These are phyloP conservation scores for Hippocampus guttulatus DNA, from an alignment of 2,113 vertebrate genomes.

Conservation along the genomic window DNA sequence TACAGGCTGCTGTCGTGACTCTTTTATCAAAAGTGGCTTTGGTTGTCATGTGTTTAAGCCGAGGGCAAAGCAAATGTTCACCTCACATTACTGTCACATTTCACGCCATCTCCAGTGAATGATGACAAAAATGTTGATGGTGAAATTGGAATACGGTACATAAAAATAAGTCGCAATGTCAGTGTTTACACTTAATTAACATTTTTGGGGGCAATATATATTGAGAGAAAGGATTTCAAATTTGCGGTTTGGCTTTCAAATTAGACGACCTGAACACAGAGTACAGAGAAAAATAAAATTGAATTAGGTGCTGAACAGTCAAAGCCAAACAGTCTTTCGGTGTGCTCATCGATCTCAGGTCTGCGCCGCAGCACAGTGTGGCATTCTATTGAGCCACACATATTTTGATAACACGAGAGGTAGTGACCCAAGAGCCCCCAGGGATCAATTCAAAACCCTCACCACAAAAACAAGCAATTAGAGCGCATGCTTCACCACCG, in stretches of 20 bases:
- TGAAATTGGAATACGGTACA: neutral
- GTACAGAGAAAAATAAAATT: constrained; percentile 18
- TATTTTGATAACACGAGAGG: constrained; percentile 67
- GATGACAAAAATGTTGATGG: neutral
- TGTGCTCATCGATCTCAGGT: constrained; percentile 52
- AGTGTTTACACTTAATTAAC: neutral
- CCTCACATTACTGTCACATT: constrained; percentile 2
- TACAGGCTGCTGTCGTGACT: constrained; percentile 28
- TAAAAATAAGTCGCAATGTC: neutral
- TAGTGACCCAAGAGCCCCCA: constrained; percentile 69
- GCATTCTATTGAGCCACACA: constrained; percentile 35
- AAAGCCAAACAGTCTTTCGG: constrained; percentile 15
- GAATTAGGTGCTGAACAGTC: constrained; percentile 32
- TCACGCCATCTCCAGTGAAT: neutral
- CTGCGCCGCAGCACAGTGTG: constrained; percentile 25
- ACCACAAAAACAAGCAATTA: constrained; percentile 75
- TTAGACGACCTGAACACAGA: neutral
- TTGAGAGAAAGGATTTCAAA: neutral
- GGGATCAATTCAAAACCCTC: constrained; percentile 73
- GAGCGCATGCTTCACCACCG: constrained; percentile 58
- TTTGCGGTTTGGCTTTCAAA: neutral
- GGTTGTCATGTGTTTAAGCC: neutral
- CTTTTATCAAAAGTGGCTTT: constrained; percentile 19
- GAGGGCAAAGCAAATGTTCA: constrained; percentile 5
- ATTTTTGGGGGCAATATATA: neutral